Base-by-base conservation (phyloP, 2,888 invertebrate genomes). In the Drosophila borealis region DNA sequence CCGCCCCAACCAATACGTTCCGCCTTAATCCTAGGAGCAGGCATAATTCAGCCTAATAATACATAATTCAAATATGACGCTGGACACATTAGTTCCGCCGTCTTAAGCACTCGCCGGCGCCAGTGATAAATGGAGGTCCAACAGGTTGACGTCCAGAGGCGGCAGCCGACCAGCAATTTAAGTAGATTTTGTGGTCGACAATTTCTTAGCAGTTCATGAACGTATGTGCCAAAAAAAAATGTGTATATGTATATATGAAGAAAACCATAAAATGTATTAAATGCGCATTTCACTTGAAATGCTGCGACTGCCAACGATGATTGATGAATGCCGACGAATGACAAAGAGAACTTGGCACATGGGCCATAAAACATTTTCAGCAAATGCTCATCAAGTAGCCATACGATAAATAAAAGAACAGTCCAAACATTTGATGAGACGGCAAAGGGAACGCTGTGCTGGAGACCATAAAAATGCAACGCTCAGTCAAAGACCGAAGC, bases 21-120 rank as follows among this genome's bases (percentile, higher is more conserved):
- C 51, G 44, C 48, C 59, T 54, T 61, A 61, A 44, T 42, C 42
- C 42, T 36, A 33, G 57, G 37, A 36, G 6, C 19, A 42, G 56
- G 65, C 46, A 77, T 69, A 78, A 73, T 76, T 70, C 69, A 74
- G 50, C 51, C 48, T 60, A 57, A 78, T 70, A 74, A 84, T 81
- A 80, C 76, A 85, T 84, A 85, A 80, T 81, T 84, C 84, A 80
- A 86, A 80, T 80, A 59, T 78, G 70, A 66, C 62, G 65, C 70
- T 68, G 70, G 82, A 80, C 80, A 79, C 86, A 85, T 85, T 85
- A 85, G 84, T 86, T 81, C 84, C 84, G 71, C 80, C 74, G 64
- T 81, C 80, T 81, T 79, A 71, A 68, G 70, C 81, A 84, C 65
- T 64, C 42, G 64, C 68, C 44, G 48, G 49, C 55, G 56, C 44